Base-by-base conservation (phyloP, 2,113 vertebrate genomes). In the Poecile atricapillus region DNA sequence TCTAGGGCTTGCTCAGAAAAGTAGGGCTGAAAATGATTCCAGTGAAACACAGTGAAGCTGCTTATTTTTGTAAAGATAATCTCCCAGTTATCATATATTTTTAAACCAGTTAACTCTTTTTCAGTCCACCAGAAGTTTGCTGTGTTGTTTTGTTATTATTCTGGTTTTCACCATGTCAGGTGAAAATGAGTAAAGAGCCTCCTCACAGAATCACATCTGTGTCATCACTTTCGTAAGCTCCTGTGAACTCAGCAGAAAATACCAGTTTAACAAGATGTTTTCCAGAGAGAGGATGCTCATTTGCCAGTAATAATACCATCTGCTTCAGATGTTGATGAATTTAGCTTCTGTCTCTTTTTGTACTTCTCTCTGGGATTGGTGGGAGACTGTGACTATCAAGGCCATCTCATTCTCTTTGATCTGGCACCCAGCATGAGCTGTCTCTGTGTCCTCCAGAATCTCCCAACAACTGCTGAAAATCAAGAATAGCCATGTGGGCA, bases 211-310 rank as follows among this genome's bases (percentile, higher is more conserved):
- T 20, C 43, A 9, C 19, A 33, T 55, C 84, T 65, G 14, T 4
- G 3, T 39, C 86, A 70, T 15, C 3, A 0, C 55, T 90, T 93
- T 80, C 0, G 0, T 44, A 44, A 91, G 49, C n/a, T 65, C 25
- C 55, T 63, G 58, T 69, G 46, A 88, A 10, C 63, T 92, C 83
- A 88, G 71, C 92, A 90, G 71, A 93, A 96, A 96, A 94, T 88
- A 70, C 73, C 4, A 10, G 80, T 92, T 93, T 30, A 90, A 49
- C 52, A 33, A 70, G 89, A 31, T 13, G 3, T 90, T 76, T 93
- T 76, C 52, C 65, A 73, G 43, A 65, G 35, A 63, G 59, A 41
- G 27, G 68, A 7, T 70, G 24, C 18, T 92, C 16, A 4, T 92
- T 77, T 94, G 88, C 76, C 88, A 87, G 74, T 12, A 87, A 69